Conservation (phyloP, 2,888 invertebrate species). For the Polydrusus tereticollis region DNA sequence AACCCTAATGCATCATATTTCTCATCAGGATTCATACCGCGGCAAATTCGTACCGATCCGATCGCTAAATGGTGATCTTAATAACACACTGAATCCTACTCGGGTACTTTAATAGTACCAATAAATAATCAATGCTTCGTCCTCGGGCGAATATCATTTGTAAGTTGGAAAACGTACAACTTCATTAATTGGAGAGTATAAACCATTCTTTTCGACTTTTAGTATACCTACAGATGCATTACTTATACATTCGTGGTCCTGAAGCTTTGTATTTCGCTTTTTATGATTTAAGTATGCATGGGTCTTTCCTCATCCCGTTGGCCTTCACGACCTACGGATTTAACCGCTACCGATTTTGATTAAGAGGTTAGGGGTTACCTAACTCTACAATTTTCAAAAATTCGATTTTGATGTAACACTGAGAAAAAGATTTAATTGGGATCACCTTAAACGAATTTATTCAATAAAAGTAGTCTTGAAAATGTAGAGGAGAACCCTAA, state of each 20-base stretch:
- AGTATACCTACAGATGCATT: neutral
- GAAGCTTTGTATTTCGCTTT: neutral
- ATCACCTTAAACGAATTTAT: no score
- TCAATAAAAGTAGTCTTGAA: no score
- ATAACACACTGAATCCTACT: slow-evolving; percentile 40
- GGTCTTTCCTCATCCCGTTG: no score
- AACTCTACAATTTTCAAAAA: no score
- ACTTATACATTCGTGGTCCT: neutral
- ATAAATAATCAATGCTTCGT: slow-evolving; percentile 42
- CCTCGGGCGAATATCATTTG: slow-evolving; percentile 44
- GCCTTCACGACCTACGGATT: no score
- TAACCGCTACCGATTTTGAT: no score
- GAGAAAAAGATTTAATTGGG: no score
- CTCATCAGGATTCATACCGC: slow-evolving; percentile 19
- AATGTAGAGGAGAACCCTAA: no score
- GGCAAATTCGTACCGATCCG: slow-evolving; percentile 31
- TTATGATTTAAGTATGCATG: no score
- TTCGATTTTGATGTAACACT: no score
- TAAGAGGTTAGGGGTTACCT: no score
- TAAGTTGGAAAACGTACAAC: slow-evolving; percentile 43
- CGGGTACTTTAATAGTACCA: slow-evolving; percentile 43
- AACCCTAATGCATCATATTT: neutral
- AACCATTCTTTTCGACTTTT: slow-evolving; percentile 27
- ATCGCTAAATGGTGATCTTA: slow-evolving; percentile 46
- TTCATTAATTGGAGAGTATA: slow-evolving; percentile 45